Base-by-base conservation (phyloP, 2,888 invertebrate genomes). In the Ophonus ardosiacus region DNA sequence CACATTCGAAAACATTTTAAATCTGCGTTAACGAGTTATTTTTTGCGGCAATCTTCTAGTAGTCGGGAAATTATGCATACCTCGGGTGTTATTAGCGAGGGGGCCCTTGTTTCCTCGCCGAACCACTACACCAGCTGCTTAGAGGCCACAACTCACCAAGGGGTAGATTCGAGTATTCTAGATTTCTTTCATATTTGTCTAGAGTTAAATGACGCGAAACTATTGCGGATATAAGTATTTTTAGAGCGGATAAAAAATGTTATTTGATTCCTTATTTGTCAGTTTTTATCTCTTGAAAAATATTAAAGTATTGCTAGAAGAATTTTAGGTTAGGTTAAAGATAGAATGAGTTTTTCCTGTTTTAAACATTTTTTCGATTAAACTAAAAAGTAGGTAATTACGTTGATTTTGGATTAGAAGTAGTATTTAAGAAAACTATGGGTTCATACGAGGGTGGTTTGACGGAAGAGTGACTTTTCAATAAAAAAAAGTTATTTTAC, bases 11-110 rank as follows among this genome's bases (percentile, higher is more conserved):
- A 81, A 71, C 82, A 82, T 82, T 82, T 82, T 82, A 82, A 82
- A 82, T 82, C 82, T 82, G n/a, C 82, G 82, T 82, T 82, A 82
- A 82, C 82, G 82, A 82, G 82, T 82, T 82, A 71, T 82, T 82
- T 82, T 82, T 82, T 82, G 71, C 56, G 15, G 31, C 82, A 82
- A 68, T 82, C 71, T 56, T 24, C 21, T 17, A 68, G 82, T 82
- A 59, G 79, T 24, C 71, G 38, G 71, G 82, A 82, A 82, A 82
- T 82, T 82, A 82, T 82, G 82, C 82, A 82, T 82, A 82, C 82
- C 68, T 68, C 71, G 7, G 71, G 56, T 56, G 82, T 82, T 82
- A 82, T 82, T 82, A 68, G 82, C 38, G 31, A 57, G 82, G 71
- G 51, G 71, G 10, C 24, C 13, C 59, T 59, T 51, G 43, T 15